Evolutionary conservation across 2,888 invertebrate species (phyloP), one percentile per base, ranked within the genome.

Genomic region (Eubasilissa splendida): DNA sequence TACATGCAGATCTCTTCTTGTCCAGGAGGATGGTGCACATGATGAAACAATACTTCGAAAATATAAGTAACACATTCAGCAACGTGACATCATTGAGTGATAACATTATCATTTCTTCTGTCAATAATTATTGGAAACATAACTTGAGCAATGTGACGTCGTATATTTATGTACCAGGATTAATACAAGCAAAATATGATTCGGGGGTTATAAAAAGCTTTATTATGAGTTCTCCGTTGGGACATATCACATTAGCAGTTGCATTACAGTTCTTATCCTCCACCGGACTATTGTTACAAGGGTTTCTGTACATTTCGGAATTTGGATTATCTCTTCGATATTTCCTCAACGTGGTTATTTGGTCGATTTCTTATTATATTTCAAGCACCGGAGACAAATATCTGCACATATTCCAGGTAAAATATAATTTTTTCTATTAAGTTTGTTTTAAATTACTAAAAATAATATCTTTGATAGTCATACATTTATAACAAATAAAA

Each of bases 381-480:
- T 74, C 79, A 56, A 76, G 66, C 52, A 77, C 14, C 77, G 80
- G 70, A 9, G 77, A 80, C 12, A 79, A 70, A 68, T 80, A 80
- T 52, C 74, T 80, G 1, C 73, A 82, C 65, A n/a, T 79, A n/a
- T 74, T 83, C 65, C 83, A 83, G 77, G 83, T 83, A 68, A 79
- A 65, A 42, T 54, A 70, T 53, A 14, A n/a, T 14, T 50, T 70
- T 54, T n/a, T 58, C n/a, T 8, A 58, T 58, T 3, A 58, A 58
- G 1, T 58, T 58, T 3, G 3, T 58, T 4, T 58, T n/a, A 2
- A n/a, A 58, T 58, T 58, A 58, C 58, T 2, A n/a, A 58, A 11
- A 58, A 2, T 58, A 58, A n/a, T 42, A 42, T 42, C 1, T 42
- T 42, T 42, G 42, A 42, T 42, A 5, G 42, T 42, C 42, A 2